phyloP scores from a whole-genome alignment of 2,113 vertebrate species.

The Jaculus jaculus region DNA sequence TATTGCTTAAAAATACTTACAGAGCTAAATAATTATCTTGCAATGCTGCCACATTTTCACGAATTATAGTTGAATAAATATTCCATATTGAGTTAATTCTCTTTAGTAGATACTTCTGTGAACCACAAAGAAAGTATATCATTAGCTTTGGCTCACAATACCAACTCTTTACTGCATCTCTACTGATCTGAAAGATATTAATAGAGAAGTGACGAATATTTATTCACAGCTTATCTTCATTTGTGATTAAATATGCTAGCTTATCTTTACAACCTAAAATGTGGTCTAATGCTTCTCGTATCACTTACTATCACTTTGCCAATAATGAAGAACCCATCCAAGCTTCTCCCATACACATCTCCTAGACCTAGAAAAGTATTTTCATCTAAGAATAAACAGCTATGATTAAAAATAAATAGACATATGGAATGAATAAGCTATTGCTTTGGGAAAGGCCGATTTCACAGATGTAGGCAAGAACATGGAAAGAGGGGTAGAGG shows the following conservation, averaged over 20 bases:
- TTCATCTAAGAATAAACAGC: slow-evolving; percentile 20
- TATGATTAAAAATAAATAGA: not conserved
- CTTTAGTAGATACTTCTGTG: slow-evolving; percentile 88
- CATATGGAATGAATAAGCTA: not conserved
- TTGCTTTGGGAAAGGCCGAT: slow-evolving; percentile 21
- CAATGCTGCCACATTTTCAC: slow-evolving; percentile 76
- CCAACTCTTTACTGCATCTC: slow-evolving; percentile 8
- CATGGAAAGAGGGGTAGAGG: not conserved
- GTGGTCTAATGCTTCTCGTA: not conserved
- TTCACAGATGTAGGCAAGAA: slow-evolving; percentile 8
- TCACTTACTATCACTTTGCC: not conserved
- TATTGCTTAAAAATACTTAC: slow-evolving; percentile 81
- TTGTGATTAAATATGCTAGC: not conserved
- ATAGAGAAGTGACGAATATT: not conserved
- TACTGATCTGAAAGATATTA: slow-evolving; percentile 12
- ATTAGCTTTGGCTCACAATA: slow-evolving; percentile 38
- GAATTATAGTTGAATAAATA: slow-evolving; percentile 83
- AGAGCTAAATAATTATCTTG: slow-evolving; percentile 79
- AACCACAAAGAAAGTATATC: slow-evolving; percentile 72
- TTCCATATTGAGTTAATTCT: slow-evolving; percentile 85
- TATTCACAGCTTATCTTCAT: slow-evolving; percentile 38
- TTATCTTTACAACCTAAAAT: not conserved
- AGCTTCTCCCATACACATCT: not conserved
- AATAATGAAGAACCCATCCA: not conserved
- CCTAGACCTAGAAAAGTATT: not conserved